phyloP scores from a whole-genome alignment of 1,140 invertebrate genomes.

The Anastatus disparis region DNA sequence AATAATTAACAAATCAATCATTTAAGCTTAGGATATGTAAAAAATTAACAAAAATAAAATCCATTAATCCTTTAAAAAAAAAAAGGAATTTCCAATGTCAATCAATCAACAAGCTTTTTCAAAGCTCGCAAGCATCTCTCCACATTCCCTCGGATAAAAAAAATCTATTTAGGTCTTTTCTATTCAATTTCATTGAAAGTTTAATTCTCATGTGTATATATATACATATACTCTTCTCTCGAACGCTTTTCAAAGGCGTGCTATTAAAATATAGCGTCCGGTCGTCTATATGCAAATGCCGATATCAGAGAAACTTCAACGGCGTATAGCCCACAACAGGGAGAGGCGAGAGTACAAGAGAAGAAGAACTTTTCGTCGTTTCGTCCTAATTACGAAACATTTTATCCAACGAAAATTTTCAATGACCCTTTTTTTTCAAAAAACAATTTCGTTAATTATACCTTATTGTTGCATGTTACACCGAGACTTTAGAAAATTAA shows the following conservation, averaged over 20 bases:
- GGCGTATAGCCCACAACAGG: no score
- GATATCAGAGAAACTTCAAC: no score
- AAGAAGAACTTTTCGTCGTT: neutral
- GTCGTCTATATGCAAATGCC: constrained; percentile 37
- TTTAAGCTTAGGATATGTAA: no score
- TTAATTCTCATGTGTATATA: constrained; percentile 2
- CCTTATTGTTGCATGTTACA: constrained; percentile 24
- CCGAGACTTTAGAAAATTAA: no score
- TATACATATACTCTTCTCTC: neutral
- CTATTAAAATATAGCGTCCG: constrained; percentile 25
- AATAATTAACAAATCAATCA: no score
- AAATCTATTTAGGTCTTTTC: neutral
- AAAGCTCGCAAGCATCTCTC: no score
- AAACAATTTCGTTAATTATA: constrained; percentile 31
- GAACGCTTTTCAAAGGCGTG: constrained; percentile 2
- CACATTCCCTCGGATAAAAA: no score
- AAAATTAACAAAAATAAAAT: no score
- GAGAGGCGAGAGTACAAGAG: neutral
- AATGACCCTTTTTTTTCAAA: constrained; percentile 4
- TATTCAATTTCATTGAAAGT: constrained; percentile 12
- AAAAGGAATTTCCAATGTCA: no score
- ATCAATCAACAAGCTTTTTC: no score
- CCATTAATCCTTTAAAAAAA: no score
- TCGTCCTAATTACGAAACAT: constrained; percentile 14
- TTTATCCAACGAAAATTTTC: neutral